phyloP scores from a whole-genome alignment of 2,797 vertebrate species.

The Halcyon badia region DNA sequence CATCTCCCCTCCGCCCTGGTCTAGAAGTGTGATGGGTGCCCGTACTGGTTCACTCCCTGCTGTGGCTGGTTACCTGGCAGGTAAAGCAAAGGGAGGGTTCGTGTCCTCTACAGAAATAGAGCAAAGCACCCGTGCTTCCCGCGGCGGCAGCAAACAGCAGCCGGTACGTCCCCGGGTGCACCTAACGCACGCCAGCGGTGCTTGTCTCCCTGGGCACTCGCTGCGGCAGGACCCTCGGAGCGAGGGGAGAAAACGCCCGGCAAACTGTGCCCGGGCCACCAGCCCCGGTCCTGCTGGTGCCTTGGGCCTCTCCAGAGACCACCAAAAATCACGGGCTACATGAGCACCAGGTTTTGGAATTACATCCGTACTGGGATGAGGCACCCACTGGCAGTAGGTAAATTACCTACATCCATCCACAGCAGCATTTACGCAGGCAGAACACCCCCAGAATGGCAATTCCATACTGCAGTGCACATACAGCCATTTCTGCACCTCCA shows the following conservation, averaged over 20 bases:
- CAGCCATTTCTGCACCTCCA: fast-evolving
- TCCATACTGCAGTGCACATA: background rate
- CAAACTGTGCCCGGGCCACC: background rate
- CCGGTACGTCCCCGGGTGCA: fast-evolving
- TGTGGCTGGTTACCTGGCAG: constrained; percentile 81
- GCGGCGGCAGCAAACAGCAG: background rate
- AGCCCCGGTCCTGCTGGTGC: background rate
- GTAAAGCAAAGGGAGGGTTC: background rate
- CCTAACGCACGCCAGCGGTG: fast-evolving
- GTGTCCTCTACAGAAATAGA: background rate
- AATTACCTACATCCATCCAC: fast-evolving
- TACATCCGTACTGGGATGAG: background rate
- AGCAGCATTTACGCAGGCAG: background rate
- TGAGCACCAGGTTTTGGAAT: background rate
- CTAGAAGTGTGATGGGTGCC: constrained; percentile 79
- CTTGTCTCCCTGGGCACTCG: fast-evolving
- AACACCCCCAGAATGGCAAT: background rate
- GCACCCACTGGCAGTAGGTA: background rate
- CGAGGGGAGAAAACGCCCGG: background rate
- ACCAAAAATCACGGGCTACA: background rate
- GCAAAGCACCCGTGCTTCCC: no score
- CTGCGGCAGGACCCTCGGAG: fast-evolving
- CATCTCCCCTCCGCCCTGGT: background rate
- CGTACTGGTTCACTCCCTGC: constrained; percentile 73
- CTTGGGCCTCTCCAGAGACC: background rate